Evolutionary conservation across 2,113 vertebrate genomes (phyloP), one percentile per base, ranked within the genome.

Genomic region (Alexandromys fortis): DNA sequence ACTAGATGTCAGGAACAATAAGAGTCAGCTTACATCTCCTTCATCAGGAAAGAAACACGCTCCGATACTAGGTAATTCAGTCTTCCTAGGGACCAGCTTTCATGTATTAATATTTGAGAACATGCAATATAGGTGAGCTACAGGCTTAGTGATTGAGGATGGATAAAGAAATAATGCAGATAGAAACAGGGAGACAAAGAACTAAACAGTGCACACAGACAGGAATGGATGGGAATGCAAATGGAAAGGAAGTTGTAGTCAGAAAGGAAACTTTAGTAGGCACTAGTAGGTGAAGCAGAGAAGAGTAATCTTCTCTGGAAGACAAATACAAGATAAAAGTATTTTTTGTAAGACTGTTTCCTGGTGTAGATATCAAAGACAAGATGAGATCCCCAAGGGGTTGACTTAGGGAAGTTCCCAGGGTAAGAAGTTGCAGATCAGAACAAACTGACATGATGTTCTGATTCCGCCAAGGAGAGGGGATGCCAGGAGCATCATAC

Each of bases 1-100:
- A 97, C 97, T 97, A 97, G 97, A 94, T 96, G 97, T 97, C 97
- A 98, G 97, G 55, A 96, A 95, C 86, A 95, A 79, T 86, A 96
- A 96, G 92, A 94, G 38, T 88, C 90, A 89, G 86, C 38, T 47
- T 75, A 33, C 8, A 35, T 92, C 52, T 65, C 38, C 28, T 8
- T 91, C n/a, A n/a, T 82, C 89, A 73, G 89, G 63, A 90, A 88
- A 92, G 90, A 93, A 89, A 6, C 61, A 16, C 0, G 28, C 10
- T 93, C 30, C 70, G 70, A 33, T 93, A 72, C 12, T 55, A 24
- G 17, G 38, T 30, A 82, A 81, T 65, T 45, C 0, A 24, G 17
- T 79, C 49, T 83, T 92, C 82, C 45, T 49, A 35, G 33, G 73
- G 35, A 82, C n/a, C 55, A 55, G 63, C 26, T 63, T 83, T 49